These are phyloP conservation scores for Steatornis caripensis DNA, from an alignment of 2,113 vertebrate genomes.

Conservation along the genomic window DNA sequence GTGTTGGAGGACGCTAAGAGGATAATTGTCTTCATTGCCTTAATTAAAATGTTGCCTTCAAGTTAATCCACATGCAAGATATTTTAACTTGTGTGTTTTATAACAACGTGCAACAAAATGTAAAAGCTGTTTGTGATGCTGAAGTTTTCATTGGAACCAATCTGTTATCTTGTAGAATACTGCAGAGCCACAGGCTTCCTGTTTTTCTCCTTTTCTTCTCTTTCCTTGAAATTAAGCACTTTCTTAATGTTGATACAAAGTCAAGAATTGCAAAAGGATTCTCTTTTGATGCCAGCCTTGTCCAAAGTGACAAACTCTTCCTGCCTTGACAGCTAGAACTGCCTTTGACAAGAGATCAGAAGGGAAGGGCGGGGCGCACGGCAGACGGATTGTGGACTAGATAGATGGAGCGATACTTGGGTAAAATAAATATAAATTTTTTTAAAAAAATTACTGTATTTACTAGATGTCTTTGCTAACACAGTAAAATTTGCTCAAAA, in stretches of 20 bases:
- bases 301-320: background rate
- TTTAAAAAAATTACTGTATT: background rate
- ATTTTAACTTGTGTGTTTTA: background rate
- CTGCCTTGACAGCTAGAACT: background rate
- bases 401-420: background rate
- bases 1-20: background rate
- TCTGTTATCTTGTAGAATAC: background rate
- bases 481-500: background rate
- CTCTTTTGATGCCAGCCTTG: background rate
- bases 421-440: background rate
- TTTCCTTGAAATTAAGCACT: background rate
- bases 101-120: background rate
- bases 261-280: background rate
- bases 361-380: background rate
- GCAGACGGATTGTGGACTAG: background rate
- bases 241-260: background rate
- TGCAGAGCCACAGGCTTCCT: background rate
- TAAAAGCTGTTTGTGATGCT: background rate
- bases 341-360: background rate
- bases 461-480: background rate
- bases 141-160: background rate
- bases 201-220: background rate
- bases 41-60: background rate
- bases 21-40: background rate
- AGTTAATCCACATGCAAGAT: background rate